Evolutionary conservation across 1,140 invertebrate species (phyloP), one percentile per base, ranked within the genome.

Genomic region (Mamestra configurata): DNA sequence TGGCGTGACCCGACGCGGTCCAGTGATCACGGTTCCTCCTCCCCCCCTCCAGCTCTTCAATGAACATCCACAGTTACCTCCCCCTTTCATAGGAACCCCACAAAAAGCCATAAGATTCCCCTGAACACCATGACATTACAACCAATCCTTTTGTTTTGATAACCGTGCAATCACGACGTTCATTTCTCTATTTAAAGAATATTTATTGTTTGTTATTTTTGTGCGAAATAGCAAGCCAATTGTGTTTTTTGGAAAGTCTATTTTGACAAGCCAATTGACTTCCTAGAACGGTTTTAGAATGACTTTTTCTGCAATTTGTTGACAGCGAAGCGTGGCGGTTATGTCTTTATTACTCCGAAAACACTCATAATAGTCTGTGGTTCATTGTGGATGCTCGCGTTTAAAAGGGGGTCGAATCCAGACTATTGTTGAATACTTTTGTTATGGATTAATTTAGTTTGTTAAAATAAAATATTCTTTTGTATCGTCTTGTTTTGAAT

Each of bases 161-260:
- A 85, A 90, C 84, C 88, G 88, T 90, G 86, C 84, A 85, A 86
- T 91, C 92, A 92, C 90, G 92, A 92, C 70, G 18, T 22, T 49
- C 40, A 82, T 78, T 82, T 77, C 49, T 75, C 43, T 72, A 70
- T 79, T 49, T 18, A 49, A 37, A 27, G 22, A 24, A 27, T 51
- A n/a, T 40, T 31, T 37, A 37, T 64, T 64, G 59, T 64, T 64
- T 64, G 59, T 64, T 64, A 37, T 64, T 18, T 64, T 37, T 20
- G 59, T 51, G 66, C 31, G 73, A 82, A 75, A 61, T 24, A 57
- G 10, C 35, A 13, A n/a, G 11, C 55, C n/a, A 27, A 57, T 57
- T 27, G 55, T 27, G 24, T 20, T 61, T 61, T 37, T 61, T 35
- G 57, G 31, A 64, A 64, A 64, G 59, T 64, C 10, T n/a, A 64